These are phyloP conservation scores for Apis dorsata DNA, from an alignment of 1,140 invertebrate genomes.

Conservation along the genomic window DNA sequence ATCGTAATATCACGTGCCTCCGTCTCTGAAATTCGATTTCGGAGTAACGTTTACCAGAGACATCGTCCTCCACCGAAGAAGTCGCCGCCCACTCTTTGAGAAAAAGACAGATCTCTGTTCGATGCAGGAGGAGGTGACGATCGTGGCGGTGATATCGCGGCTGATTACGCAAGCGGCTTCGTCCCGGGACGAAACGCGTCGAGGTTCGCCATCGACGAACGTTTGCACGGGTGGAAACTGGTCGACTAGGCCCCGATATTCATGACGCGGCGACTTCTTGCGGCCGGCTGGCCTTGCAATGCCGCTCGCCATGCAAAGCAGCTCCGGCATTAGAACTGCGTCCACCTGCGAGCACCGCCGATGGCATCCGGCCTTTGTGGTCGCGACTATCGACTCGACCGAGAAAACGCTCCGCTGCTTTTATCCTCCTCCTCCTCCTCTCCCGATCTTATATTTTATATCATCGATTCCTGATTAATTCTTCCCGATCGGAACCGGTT, in stretches of 20 bases:
- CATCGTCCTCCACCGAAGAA: no score
- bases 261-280: slow-evolving; percentile 42
- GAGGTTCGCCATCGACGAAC: slow-evolving; percentile 1
- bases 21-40: no score
- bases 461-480: neutral
- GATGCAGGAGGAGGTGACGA: neutral
- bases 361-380: slow-evolving; percentile 49
- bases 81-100: no score
- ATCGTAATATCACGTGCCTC: neutral
- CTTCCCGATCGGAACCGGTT: neutral
- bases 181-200: slow-evolving; percentile 33
- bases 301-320: slow-evolving; percentile 54
- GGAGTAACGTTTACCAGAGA: no score
- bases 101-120: no score
- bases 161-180: slow-evolving; percentile 55
- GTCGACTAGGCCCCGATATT: slow-evolving; percentile 41
- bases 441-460: neutral
- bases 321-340: slow-evolving; percentile 50
- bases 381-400: slow-evolving; percentile 13
- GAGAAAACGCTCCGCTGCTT: slow-evolving; percentile 19
- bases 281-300: slow-evolving; percentile 63
- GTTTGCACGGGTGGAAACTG: slow-evolving; percentile 44
- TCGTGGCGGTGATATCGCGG: neutral
- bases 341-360: slow-evolving; percentile 41
- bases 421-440: neutral